Evolutionary conservation across 1,140 invertebrate genomes (phyloP), one percentile per base, ranked within the genome.

Genomic region (Drosophila auraria): DNA sequence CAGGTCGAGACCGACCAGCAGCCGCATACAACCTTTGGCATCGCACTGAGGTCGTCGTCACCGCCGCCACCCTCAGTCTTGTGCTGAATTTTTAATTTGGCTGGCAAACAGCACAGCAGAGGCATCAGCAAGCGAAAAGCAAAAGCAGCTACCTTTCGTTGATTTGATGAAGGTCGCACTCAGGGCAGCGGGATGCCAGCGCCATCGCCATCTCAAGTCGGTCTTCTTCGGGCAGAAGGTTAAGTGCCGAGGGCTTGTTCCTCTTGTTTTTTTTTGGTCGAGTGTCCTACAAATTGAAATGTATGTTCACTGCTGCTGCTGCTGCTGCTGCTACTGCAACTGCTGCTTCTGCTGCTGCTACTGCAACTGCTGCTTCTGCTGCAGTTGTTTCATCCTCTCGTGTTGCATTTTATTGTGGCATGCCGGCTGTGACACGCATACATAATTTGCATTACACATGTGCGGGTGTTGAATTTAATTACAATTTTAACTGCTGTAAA

Each of bases 71-170:
- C 66, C 70, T 76, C 77, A 63, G 86, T 90, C 82, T 90, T 82
- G 56, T 77, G 72, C 72, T 90, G 86, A 90, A 90, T 90, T 86
- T 90, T 90, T 90, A 90, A 90, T 90, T 90, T 90, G 82, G 79
- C 61, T 59, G 64, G 79, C 86, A 89, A 89, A 90, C 82, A 90
- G 56, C 45, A 45, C 82, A 90, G 56, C 45, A 45, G 42, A 61
- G 56, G 53, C 33, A 65, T 57, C 58, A 69, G 50, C 65, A 33
- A 61, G 53, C 14, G 45, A 6, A 36, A 25, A 27, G 73, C 56
- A 45, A 59, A 36, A 36, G 51, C 75, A 36, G 45, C 53, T 78
- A 74, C 49, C 69, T 80, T 63, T 74, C 64, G 69, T 63, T 80
- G 70, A 80, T 75, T 80, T 80, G 77, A 69, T 75, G 78, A 80